Conservation (phyloP, 2,888 invertebrate genomes). For the Tiphia femorata region DNA sequence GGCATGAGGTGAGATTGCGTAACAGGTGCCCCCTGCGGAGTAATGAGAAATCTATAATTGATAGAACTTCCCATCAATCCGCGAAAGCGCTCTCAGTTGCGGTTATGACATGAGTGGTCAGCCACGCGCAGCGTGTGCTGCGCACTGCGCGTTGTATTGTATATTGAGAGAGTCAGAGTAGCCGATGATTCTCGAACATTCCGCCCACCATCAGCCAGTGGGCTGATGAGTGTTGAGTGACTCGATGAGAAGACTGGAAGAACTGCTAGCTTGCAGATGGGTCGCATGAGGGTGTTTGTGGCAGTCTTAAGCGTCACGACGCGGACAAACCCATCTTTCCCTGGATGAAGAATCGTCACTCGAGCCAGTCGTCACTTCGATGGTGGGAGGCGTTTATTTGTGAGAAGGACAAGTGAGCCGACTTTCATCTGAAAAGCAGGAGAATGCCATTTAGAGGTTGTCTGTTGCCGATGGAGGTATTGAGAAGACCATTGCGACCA, state of each 20-base stretch:
- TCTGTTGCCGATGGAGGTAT: conserved; percentile 12
- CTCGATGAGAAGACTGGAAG: conserved; percentile 12
- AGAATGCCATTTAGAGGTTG: conserved; percentile 22
- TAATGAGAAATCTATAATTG: too few relatives aligned
- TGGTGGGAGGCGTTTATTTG: conserved; percentile 31
- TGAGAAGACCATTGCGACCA: conserved; percentile 19
- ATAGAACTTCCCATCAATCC: too few relatives aligned
- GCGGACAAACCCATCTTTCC: conserved; percentile 35
- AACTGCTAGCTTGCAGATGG: conserved; percentile 25
- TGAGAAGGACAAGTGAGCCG: conserved; percentile 22
- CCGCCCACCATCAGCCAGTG: too few relatives aligned
- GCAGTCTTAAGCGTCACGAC: conserved; percentile 39
- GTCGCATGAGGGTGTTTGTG: conserved; percentile 22
- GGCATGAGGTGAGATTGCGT: too few relatives aligned
- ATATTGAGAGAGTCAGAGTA: too few relatives aligned
- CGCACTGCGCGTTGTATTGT: too few relatives aligned
- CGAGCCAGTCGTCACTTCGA: conserved; percentile 37
- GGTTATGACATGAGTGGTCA: too few relatives aligned
- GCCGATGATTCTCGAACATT: too few relatives aligned
- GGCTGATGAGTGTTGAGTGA: too few relatives aligned
- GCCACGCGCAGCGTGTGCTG: too few relatives aligned
- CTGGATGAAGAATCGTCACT: conserved; percentile 32
- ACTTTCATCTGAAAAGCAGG: conserved; percentile 2
- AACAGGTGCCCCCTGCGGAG: too few relatives aligned
- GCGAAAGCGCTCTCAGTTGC: too few relatives aligned